Percentiles rank a stretch among this genome's conserved stretches.
Conservation (phyloP, 2,113 vertebrate genomes). For the Thunnus thynnus region DNA sequence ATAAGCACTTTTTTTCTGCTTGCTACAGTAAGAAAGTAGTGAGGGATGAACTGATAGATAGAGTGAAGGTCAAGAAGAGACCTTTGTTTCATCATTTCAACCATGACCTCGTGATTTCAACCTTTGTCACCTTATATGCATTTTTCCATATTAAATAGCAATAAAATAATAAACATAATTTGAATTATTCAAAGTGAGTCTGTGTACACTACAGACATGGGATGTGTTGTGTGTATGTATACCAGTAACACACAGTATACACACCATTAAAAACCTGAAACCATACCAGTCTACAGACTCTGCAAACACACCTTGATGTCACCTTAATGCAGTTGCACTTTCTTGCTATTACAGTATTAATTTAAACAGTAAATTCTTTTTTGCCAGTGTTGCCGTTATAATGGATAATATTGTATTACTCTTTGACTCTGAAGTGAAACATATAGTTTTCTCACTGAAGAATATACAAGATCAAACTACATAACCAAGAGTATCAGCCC, state of each 20-base stretch:
- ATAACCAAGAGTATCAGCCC: slow-evolving; percentile 52
- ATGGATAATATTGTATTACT: not conserved
- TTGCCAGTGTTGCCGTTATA: not conserved
- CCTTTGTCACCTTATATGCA: not conserved
- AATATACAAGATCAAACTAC: slow-evolving; percentile 9
- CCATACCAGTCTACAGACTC: not conserved
- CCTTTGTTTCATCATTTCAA: not conserved
- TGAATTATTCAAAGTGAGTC: not conserved
- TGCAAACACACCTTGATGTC: not conserved
- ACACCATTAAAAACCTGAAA: not conserved
- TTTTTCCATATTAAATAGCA: not conserved
- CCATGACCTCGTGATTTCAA: not conserved
- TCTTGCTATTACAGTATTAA: not conserved
- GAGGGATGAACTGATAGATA: not conserved
- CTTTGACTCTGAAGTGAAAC: not conserved
- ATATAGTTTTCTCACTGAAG: not conserved
- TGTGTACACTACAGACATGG: not conserved
- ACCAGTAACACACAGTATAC: not conserved
- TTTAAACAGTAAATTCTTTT: too few species aligned
- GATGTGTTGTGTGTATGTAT: not conserved
- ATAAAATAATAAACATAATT: not conserved
- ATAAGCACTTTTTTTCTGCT: not conserved
- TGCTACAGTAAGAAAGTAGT: not conserved
- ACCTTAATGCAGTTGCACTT: not conserved
- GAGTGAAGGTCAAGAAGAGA: not conserved